Percentiles rank a stretch among this genome's conserved stretches.
Conservation (phyloP, 2,113 vertebrate species). For the Gobiocypris rarus region DNA sequence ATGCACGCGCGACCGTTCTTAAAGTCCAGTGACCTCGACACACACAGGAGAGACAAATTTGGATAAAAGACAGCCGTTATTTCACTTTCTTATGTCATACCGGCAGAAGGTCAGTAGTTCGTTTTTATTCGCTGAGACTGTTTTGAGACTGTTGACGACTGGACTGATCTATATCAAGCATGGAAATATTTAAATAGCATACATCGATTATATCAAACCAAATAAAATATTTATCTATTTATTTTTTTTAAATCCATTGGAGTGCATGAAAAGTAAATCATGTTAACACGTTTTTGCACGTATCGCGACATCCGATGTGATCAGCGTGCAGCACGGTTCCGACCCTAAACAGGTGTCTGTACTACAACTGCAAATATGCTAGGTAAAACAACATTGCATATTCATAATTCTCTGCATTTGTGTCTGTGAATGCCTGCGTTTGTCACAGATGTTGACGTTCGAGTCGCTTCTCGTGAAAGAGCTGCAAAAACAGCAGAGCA, state of each 20-base stretch:
- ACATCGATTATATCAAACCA: background rate
- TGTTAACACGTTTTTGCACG: background rate
- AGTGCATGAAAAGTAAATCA: background rate
- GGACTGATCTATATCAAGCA: background rate
- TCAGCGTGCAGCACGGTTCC: background rate
- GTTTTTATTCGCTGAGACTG: background rate
- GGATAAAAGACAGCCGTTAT: background rate
- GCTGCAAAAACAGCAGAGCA: slow-evolving; percentile 85
- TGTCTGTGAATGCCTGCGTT: background rate
- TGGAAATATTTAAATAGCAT: background rate
- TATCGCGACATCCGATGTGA: background rate
- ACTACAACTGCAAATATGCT: background rate
- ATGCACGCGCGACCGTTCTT: slow-evolving; percentile 7
- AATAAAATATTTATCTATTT: background rate
- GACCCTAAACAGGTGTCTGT: background rate
- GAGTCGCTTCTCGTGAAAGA: slow-evolving; percentile 70
- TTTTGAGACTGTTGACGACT: background rate
- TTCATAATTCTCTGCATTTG: background rate
- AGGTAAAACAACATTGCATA: too few species aligned
- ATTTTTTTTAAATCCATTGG: too few species aligned
- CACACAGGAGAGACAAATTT: background rate
- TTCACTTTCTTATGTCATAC: background rate
- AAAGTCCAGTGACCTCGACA: background rate
- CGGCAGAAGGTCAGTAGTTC: slow-evolving; percentile 19
- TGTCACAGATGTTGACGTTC: slow-evolving; percentile 59